Base-by-base conservation (phyloP, 2,888 invertebrate species). In the Epinotia brunnichana region DNA sequence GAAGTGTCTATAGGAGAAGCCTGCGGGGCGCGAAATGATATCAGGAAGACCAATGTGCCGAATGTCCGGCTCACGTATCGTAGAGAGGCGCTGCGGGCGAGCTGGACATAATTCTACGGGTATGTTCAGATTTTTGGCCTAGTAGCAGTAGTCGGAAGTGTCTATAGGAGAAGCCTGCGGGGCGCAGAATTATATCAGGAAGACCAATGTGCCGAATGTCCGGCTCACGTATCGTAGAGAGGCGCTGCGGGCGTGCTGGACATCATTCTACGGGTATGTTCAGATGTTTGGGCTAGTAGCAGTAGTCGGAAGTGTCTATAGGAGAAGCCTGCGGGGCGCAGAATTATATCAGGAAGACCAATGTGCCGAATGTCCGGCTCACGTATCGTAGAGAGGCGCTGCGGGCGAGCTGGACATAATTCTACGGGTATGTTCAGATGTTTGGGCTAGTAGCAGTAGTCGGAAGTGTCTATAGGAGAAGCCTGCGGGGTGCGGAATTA, bases 171-270 rank as follows among this genome's bases (percentile, higher is more conserved):
- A 99, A 99, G 11, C 98, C 99, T 13, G 96, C 97, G 74, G 99
- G 99, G n/a, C n/a, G n/a, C n/a, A n/a, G 51, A 99, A 99, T 85
- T 99, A 99, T 89, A 99, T 99, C 81, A 96, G 97, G 2, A 95
- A 99, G 81, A 98, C 99, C 76, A 99, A 99, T 94, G 98, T 99
- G 70, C 99, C 99, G 15, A 98, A 99, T 90, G 99, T 99, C 79
- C 95, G 99, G 77, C 97, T 99, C 64, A 97, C 98, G 74, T 99
- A 97, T 94, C 95, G 99, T 96, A 85, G 99, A n/a, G n/a, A 99
- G 94, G 90, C 17, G 95, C 95, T 66, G 91, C 57, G 80, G 53
- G 78, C 79, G 81, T 80, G 61, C 77, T 81, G 94, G 66, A 77
- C 29, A 79, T 77, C 67, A 59, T 79, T 10, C 78, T 77, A 76